Base-by-base conservation (phyloP, 1,140 invertebrate species). In the Akabosia matsudoensis region DNA sequence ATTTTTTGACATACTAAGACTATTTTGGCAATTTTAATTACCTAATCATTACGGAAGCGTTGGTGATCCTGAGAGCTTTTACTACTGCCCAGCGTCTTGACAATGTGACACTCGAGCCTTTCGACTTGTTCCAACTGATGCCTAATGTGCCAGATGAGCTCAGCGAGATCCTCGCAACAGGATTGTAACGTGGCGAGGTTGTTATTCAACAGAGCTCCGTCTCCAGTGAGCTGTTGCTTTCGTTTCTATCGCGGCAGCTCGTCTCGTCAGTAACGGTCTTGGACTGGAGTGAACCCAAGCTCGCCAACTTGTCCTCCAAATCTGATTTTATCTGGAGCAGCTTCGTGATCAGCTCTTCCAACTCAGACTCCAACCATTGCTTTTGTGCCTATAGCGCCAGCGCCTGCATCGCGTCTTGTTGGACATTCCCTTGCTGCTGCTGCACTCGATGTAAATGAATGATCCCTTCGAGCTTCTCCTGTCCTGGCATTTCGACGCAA, bases 191-290 rank as follows among this genome's bases (percentile, higher is more conserved):
- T 89, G 83, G 97, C 95, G 37, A 98, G 86, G 83, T 91, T 86
- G 74, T 90, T 92, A 31, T 52, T 78, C 13, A 74, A 45, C 0
- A 88, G 88, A 0, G 92, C 91, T 0, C 96, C 96, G 86, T 97
- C 98, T 1, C 96, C 96, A 26, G 92, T 90, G 33, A 97, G 85
- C 81, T 97, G 95, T 82, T 98, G 97, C 80, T 96, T 92, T 31
- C 95, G 87, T 83, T 97, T 96, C 97, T 96, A 98, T 52, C 89
- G 88, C 74, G 96, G 96, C 3, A 98, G 86, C 85, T 97, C 93
- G 56, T n/a, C n/a, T n/a, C n/a, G n/a, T 94, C 93, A 81, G 97
- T 93, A 0, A 98, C 85, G 0, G 97, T 92, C 80, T 90, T 88
- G 0, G 90, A 90, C 84, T 97, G 93, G 33, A 97, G 84, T 71